phyloP scores from a whole-genome alignment of 2,113 vertebrate genomes.

The Pterocles gutturalis region DNA sequence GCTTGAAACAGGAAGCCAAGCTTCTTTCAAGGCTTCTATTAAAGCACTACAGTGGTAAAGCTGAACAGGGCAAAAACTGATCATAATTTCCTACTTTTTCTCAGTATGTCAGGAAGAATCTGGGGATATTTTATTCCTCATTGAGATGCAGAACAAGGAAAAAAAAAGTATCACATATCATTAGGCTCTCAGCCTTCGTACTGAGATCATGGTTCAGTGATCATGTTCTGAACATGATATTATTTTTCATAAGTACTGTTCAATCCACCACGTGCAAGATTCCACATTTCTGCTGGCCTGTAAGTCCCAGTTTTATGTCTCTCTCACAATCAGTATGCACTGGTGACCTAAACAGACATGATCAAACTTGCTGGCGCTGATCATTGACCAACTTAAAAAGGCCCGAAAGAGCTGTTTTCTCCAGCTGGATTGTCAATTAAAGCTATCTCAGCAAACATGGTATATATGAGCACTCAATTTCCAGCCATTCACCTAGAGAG shows the following conservation, averaged over 20 bases:
- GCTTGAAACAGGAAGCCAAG: background rate
- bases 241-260: constrained; percentile 20
- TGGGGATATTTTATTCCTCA: background rate
- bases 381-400: constrained; percentile 11
- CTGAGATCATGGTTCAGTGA: background rate
- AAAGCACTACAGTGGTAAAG: background rate
- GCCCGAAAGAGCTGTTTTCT: background rate
- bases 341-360: background rate
- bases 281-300: background rate
- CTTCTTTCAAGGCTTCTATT: background rate
- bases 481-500: background rate
- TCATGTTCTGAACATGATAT: background rate
- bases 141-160: background rate
- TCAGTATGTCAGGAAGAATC: background rate
- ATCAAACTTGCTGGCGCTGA: background rate
- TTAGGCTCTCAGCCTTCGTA: background rate
- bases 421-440: background rate
- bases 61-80: background rate
- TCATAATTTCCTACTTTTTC: background rate
- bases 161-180: background rate
- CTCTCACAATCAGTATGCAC: background rate
- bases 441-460: background rate
- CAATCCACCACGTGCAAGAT: background rate
- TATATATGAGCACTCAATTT: background rate
- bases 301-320: background rate